These are phyloP conservation scores for Chesias legatella DNA, from an alignment of 2,888 invertebrate species.

Conservation along the genomic window DNA sequence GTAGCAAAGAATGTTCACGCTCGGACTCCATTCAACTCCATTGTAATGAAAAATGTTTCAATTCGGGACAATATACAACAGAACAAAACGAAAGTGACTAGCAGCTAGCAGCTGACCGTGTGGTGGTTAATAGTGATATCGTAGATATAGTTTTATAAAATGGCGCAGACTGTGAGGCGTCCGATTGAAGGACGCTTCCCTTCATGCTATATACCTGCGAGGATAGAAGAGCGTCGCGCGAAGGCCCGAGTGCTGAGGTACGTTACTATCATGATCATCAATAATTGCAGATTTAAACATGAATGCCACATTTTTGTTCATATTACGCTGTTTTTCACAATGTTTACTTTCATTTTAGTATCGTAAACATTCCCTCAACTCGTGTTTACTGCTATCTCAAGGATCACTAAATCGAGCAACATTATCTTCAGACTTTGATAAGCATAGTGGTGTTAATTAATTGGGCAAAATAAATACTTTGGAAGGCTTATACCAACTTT, in stretches of 20 bases:
- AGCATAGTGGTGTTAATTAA: no score
- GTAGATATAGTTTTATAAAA: conserved; percentile 56
- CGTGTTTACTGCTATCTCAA: conserved; percentile 6
- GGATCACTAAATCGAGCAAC: no score
- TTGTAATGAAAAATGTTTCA: conserved; percentile 67
- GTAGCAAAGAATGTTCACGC: conserved; percentile 34
- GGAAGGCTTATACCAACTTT: no score
- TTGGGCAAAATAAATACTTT: no score
- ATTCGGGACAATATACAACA: conserved; percentile 70
- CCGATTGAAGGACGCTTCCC: conserved; percentile 88
- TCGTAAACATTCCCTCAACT: conserved; percentile 3
- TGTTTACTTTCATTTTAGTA: conserved; percentile 1
- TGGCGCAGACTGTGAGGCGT: conserved; percentile 87
- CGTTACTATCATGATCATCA: conserved; percentile 28
- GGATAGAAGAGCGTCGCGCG: conserved; percentile 87
- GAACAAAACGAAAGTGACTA: conserved; percentile 76
- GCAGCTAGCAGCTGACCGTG: conserved; percentile 62
- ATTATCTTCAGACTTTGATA: no score
- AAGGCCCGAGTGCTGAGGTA: conserved; percentile 82
- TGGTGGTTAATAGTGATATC: conserved; percentile 43
- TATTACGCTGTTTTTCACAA: conserved; percentile 1
- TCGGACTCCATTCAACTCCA: conserved; percentile 39
- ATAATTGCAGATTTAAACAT: neutral
- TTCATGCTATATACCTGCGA: conserved; percentile 85
- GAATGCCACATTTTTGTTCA: neutral